A percentile compares a stretch with the other conserved stretches of the same genome.
Conservation (phyloP, 2,888 invertebrate species). For the Sipha maydis region DNA sequence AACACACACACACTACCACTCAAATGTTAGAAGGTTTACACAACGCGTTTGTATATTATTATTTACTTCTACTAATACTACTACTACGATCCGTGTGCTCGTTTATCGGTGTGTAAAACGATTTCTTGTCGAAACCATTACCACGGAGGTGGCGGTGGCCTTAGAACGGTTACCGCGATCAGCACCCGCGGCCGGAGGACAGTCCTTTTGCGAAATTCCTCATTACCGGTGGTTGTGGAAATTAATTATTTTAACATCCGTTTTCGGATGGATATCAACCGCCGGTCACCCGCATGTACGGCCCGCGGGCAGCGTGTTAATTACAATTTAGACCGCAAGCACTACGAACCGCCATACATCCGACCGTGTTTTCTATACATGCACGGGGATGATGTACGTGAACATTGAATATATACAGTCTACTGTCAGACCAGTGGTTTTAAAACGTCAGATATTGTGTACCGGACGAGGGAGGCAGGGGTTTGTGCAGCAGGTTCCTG, state of each 20-base stretch:
- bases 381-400: background rate
- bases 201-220: slow-evolving; percentile 37
- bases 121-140: slow-evolving; percentile 30
- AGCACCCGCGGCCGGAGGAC: slow-evolving; percentile 14
- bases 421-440: background rate
- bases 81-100: background rate
- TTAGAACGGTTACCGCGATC: background rate
- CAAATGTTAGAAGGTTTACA: background rate
- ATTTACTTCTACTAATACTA: no score
- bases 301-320: slow-evolving; percentile 35
- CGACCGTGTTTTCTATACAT: background rate
- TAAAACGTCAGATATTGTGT: background rate
- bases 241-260: slow-evolving; percentile 58
- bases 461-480: background rate
- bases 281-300: slow-evolving; percentile 14
- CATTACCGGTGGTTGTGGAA: slow-evolving; percentile 48
- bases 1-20: no score
- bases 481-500: background rate
- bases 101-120: slow-evolving; percentile 14
- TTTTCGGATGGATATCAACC: slow-evolving; percentile 29
- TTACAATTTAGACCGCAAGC: slow-evolving; percentile 41
- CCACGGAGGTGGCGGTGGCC: background rate
- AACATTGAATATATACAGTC: background rate
- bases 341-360: background rate
- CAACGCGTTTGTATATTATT: background rate